Percentiles rank a stretch among this genome's conserved stretches.
These are phyloP conservation scores for Apeira syringaria DNA, from an alignment of 2,888 invertebrate genomes.

Conservation along the genomic window DNA sequence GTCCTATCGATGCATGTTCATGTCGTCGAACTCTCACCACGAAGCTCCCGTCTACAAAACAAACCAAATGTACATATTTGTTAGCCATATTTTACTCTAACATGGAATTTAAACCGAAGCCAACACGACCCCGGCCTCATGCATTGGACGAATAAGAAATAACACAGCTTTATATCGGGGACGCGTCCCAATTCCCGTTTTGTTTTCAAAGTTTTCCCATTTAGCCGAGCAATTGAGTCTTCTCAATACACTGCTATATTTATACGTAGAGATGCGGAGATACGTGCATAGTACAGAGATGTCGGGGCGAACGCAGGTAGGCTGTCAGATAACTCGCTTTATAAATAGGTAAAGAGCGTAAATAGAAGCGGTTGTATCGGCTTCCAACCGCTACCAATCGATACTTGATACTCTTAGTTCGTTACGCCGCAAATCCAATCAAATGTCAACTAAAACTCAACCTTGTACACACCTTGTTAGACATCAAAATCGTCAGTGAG, in stretches of 20 bases:
- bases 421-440: slow-evolving; percentile 43
- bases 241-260: slow-evolving; percentile 31
- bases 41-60: slow-evolving; percentile 25
- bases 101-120: slow-evolving; percentile 21
- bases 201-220: slow-evolving; percentile 26
- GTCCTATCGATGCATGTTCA: slow-evolving; percentile 36
- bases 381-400: slow-evolving; percentile 75
- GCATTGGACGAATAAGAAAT: slow-evolving; percentile 26
- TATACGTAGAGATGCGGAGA: slow-evolving; percentile 27
- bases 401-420: slow-evolving; percentile 51
- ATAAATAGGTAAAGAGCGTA: slow-evolving; percentile 82
- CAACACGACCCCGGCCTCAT: slow-evolving; percentile 12
- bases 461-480: slow-evolving; percentile 22
- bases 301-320: slow-evolving; percentile 64
- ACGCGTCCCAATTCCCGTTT: slow-evolving; percentile 24
- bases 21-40: slow-evolving; percentile 40
- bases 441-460: slow-evolving; percentile 33
- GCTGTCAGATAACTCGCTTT: slow-evolving; percentile 67
- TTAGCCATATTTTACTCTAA: slow-evolving; percentile 23
- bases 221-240: slow-evolving; percentile 21
- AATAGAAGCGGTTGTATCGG: slow-evolving; percentile 79
- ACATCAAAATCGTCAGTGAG: slow-evolving; percentile 27
- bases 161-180: slow-evolving; percentile 20
- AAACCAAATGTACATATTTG: slow-evolving; percentile 27
- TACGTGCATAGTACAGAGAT: slow-evolving; percentile 38